These are phyloP conservation scores for Nasalis larvatus DNA, from an alignment of 2,113 vertebrate species.

Conservation along the genomic window DNA sequence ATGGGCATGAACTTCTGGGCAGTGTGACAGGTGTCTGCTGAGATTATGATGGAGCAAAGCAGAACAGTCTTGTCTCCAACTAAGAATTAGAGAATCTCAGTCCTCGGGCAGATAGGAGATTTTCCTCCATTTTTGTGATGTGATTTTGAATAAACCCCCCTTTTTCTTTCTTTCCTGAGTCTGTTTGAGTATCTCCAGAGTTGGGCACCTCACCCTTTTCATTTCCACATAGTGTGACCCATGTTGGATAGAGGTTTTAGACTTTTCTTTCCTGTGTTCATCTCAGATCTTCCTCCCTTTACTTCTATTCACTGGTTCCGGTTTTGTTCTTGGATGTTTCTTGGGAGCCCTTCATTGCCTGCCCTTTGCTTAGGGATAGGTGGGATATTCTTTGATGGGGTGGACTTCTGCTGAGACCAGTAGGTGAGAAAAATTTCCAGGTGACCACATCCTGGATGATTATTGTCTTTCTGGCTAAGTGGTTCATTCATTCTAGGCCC, in stretches of 20 bases:
- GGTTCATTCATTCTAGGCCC: not conserved
- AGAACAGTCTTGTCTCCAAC: not conserved
- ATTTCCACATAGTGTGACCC: not conserved
- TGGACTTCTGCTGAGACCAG: not conserved
- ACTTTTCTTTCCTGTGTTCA: not conserved
- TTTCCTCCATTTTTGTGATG: not conserved
- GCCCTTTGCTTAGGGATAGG: not conserved
- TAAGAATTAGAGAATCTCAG: not conserved
- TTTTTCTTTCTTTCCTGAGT: not conserved
- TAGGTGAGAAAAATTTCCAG: not conserved
- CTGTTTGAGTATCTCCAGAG: not conserved
- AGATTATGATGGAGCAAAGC: not conserved
- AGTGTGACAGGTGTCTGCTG: not conserved
- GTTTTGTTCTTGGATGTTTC: not conserved
- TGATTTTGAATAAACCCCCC: not conserved
- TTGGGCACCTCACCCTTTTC: not conserved
- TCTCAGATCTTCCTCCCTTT: not conserved
- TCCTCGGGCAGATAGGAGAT: not conserved
- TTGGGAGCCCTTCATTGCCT: not conserved
- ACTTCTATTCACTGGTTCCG: not conserved
- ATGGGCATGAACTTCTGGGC: not conserved
- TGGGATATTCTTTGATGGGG: not conserved
- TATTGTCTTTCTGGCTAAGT: not conserved
- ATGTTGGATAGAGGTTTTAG: not conserved
- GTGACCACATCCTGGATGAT: not conserved